These are phyloP conservation scores for Epinephelus cyanopodus DNA, from an alignment of 2,113 vertebrate genomes.

Conservation along the genomic window DNA sequence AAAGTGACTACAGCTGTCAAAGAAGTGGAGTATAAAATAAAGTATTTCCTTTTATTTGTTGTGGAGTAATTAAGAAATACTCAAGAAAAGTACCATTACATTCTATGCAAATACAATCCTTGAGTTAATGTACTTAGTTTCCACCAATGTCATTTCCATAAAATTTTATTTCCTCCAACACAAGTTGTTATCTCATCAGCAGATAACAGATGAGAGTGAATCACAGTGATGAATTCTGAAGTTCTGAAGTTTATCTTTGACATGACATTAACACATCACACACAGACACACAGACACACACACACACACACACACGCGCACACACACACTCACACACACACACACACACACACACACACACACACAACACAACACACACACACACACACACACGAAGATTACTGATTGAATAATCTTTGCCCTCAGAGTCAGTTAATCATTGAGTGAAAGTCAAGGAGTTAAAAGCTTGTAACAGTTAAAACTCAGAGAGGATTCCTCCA, in stretches of 20 bases:
- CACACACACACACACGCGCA: background rate
- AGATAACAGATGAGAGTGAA: slow-evolving; percentile 12
- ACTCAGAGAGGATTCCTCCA: slow-evolving; percentile 23
- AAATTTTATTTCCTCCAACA: background rate
- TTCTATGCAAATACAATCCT: too few relatives aligned
- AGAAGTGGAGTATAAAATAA: too few relatives aligned
- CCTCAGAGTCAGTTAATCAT: slow-evolving; percentile 77
- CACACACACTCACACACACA: too few relatives aligned
- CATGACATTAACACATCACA: too few relatives aligned
- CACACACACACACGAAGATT: slow-evolving; percentile 18
- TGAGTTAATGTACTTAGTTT: slow-evolving; percentile 5
- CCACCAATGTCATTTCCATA: background rate
- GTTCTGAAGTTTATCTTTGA: background rate
- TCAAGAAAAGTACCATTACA: too few relatives aligned
- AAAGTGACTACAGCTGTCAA: too few relatives aligned
- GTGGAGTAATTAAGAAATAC: too few relatives aligned
- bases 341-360: background rate
- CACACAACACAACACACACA: background rate
- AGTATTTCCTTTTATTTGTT: too few relatives aligned
- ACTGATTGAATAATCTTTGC: slow-evolving; percentile 65
- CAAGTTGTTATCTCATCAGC: slow-evolving; percentile 16
- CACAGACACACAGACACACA: background rate
- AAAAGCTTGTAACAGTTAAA: slow-evolving; percentile 1
- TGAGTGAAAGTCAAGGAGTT: slow-evolving; percentile 48
- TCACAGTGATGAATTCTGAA: slow-evolving; percentile 3